Evolutionary conservation across 2,797 vertebrate species (phyloP).

Genomic region (Enteromius fasciolatus): DNA sequence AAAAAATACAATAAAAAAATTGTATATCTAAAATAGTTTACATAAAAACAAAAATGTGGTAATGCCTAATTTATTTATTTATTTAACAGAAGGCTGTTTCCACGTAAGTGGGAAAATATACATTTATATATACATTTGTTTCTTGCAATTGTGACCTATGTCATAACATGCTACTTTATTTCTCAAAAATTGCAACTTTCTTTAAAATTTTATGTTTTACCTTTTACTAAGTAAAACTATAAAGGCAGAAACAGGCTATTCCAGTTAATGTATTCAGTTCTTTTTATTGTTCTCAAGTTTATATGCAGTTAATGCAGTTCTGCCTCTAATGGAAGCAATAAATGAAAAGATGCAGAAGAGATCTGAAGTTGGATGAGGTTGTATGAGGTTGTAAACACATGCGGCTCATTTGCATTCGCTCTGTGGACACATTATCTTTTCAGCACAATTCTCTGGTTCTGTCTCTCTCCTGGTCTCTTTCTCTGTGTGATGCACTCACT

Average conservation of each 20-base stretch:
- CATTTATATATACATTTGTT: neutral
- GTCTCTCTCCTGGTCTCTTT: conserved; percentile 33
- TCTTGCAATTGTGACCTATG: neutral
- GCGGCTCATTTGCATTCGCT: conserved; percentile 33
- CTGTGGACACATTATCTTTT: conserved; percentile 38
- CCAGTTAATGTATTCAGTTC: neutral
- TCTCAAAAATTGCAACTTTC: neutral
- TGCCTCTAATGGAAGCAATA: neutral
- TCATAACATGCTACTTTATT: neutral
- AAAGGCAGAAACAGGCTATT: neutral
- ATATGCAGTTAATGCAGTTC: neutral
- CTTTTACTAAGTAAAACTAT: neutral
- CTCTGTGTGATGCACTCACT: conserved; percentile 19
- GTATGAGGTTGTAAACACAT: conserved; percentile 25
- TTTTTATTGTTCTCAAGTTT: neutral
- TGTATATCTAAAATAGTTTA: neutral
- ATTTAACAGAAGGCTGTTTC: neutral
- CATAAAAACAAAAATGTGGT: too few relatives aligned
- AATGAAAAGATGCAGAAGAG: neutral
- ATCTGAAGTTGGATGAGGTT: neutral
- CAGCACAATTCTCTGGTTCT: conserved; percentile 41
- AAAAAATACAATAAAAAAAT: too few relatives aligned
- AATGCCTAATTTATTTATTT: neutral
- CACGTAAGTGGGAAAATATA: neutral
- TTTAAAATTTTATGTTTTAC: neutral